These are phyloP conservation scores for Falco naumanni DNA, from an alignment of 2,797 vertebrate genomes.

Conservation along the genomic window DNA sequence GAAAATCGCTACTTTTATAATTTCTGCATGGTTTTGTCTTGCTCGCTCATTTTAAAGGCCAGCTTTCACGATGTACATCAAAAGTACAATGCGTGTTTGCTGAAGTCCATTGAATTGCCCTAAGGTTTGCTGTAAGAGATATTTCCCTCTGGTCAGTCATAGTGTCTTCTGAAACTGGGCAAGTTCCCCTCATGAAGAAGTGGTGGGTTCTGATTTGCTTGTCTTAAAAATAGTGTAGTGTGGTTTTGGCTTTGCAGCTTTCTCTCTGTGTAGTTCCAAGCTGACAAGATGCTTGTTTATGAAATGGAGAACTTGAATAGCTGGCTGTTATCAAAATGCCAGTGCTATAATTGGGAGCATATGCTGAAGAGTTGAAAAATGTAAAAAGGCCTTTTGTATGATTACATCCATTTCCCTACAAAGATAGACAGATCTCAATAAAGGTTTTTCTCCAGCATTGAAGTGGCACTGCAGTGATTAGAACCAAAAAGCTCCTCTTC, in stretches of 20 bases:
- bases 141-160: background rate
- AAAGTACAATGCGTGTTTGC: background rate
- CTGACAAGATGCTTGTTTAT: constrained; percentile 32
- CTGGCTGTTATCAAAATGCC: constrained; percentile 37
- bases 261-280: background rate
- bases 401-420: background rate
- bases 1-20: background rate
- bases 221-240: background rate
- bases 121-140: background rate
- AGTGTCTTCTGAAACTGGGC: background rate
- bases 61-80: background rate
- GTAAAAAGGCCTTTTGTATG: background rate
- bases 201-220: background rate
- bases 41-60: background rate
- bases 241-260: constrained; percentile 30
- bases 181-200: background rate
- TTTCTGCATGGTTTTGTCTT: background rate
- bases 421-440: background rate
- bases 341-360: background rate
- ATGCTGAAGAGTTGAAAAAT: constrained; percentile 2
- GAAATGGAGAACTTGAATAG: constrained; percentile 1
- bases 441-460: background rate
- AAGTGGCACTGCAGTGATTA: background rate
- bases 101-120: background rate
- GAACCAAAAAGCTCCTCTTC: background rate